Base-by-base conservation (phyloP, 2,888 invertebrate genomes). In the Sinohyriopsis cumingii region DNA sequence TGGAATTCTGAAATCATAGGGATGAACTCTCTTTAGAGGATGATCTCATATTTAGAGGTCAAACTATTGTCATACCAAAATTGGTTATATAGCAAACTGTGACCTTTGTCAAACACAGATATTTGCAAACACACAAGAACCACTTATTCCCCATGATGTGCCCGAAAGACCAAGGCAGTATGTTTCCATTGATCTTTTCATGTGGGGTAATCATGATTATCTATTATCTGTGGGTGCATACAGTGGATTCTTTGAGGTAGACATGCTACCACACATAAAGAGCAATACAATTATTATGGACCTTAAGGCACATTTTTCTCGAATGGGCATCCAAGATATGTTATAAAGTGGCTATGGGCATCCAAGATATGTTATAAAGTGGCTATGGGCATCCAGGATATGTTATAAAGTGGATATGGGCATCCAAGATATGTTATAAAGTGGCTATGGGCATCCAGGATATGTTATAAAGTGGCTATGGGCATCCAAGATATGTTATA, bases 51-150 rank as follows among this genome's bases (percentile, higher is more conserved):
- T 66, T 71, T 18, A 63, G 63, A 65, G 70, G 71, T 65, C 63
- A 73, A 60, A 71, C 45, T 5, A 55, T 73, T 4, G 9, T 79
- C 1, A 76, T 78, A 12, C 75, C 78, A 18, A 65, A 69, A 18
- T 61, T 3, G 67, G 76, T 18, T 57, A 67, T 25, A 67, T 78
- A 3, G 59, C 68, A 1, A 59, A 56, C 3, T 76, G 78, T 67
- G 25, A 15, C 2, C 60, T 68, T 4, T 77, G 75, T 66, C 20
- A 66, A n/a, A 60, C 67, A 54, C 33, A 60, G n/a, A 60, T 73
- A 55, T 55, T 68, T 24, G 67, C 73, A 1, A 78, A 80, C 59
- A 33, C 62, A 19, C 79, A 76, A 62, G 73, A 79, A 67, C 76
- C 77, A 9, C n/a, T 80, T 6, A 65, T 65, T 19, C 65, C 71